phyloP scores from a whole-genome alignment of 2,797 vertebrate species.

The Borostomias antarcticus region DNA sequence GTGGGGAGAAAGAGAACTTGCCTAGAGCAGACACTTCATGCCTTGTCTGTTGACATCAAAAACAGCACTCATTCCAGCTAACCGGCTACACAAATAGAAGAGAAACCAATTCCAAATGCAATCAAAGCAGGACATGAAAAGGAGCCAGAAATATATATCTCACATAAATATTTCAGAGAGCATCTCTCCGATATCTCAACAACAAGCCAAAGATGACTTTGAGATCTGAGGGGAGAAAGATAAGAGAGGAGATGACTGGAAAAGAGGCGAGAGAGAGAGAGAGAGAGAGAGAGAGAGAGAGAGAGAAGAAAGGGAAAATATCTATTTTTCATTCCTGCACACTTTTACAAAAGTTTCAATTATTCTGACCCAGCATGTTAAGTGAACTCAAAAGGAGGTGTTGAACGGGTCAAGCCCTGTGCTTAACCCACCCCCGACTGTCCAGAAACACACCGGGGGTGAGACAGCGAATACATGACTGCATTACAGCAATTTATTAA shows the following conservation, averaged over 20 bases:
- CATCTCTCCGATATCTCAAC: constrained; percentile 15
- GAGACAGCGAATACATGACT: constrained; percentile 51
- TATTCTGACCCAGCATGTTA: too few species aligned
- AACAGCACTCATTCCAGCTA: constrained; percentile 21
- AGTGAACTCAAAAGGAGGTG: too few species aligned
- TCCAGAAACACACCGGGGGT: constrained; percentile 3
- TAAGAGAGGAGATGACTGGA: background rate
- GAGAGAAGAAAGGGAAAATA: too few species aligned
- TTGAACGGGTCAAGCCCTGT: constrained; percentile 34
- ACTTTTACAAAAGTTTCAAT: too few species aligned
- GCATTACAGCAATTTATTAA: constrained; percentile 54
- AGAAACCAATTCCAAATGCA: constrained; percentile 31
- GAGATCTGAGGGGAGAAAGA: background rate
- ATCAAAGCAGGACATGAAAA: constrained; percentile 22
- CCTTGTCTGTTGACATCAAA: constrained; percentile 7
- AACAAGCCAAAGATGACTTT: constrained; percentile 15
- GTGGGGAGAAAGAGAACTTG: constrained; percentile 7
- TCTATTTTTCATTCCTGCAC: too few species aligned
- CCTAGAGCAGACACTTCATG: constrained; percentile 22
- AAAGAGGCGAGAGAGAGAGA: background rate
- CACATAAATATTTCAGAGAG: constrained; percentile 25
- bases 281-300: too few species aligned
- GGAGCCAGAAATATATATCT: constrained; percentile 11
- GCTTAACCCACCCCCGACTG: constrained; percentile 42
- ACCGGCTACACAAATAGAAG: constrained; percentile 14